Evolutionary conservation across 2,888 invertebrate species (phyloP), one percentile per base, ranked within the genome.

Genomic region (Xestia c-nigrum): DNA sequence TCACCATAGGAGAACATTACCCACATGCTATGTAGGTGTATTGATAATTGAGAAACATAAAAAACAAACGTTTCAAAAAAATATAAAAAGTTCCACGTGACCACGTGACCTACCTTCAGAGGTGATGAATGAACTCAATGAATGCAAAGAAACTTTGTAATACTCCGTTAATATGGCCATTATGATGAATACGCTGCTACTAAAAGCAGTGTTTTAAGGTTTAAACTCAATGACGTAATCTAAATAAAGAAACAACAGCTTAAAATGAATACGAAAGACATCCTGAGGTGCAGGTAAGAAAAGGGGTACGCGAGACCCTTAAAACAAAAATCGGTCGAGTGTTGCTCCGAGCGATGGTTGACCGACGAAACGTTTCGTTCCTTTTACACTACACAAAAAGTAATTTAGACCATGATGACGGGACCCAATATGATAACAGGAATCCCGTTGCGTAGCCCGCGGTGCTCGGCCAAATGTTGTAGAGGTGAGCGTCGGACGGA

Each of bases 401-500:
- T 93, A 95, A 95, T 96, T 95, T 96, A 93, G 94, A 92, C 91
- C 91, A 92, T 90, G 93, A 92, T 91, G 94, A 94, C 93, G 94
- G 94, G 92, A 92, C 91, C 93, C 94, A 92, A 93, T 93, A 94
- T 94, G 96, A 96, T 96, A 95, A 94, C 95, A 94, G 95, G 96
- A 95, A 94, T 95, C 95, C 96, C 96, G 95, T 96, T 95, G 96
- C 92, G 93, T 93, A 92, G 95, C 95, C 95, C 91, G 93, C 91
- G 94, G 95, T 91, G 93, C 87, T 88, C 87, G 87, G 85, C 89
- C 87, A 85, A 89, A 90, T 89, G 79, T 89, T 61, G 89, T 88
- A 88, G 86, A 90, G 88, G 80, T 82, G 88, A 86, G 88, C 85
- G 85, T 85, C 83, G 86, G 84, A 85, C 88, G 83, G 82, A 90